phyloP scores from a whole-genome alignment of 2,888 invertebrate genomes.

The Drosophila dives region DNA sequence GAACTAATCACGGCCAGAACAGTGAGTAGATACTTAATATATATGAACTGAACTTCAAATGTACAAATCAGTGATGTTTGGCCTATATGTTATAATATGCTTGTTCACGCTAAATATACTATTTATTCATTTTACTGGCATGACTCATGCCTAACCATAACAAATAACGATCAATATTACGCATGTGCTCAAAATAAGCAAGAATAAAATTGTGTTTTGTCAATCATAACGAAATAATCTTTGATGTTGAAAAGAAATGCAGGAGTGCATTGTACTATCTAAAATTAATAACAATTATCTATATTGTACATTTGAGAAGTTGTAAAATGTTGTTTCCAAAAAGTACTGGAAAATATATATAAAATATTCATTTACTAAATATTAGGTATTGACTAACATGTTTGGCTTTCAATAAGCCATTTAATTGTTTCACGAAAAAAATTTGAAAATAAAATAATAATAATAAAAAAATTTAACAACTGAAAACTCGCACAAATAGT shows the following conservation, averaged over 20 bases:
- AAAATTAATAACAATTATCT: neutral
- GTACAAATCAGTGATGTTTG: neutral
- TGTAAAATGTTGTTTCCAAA: neutral
- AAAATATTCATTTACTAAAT: neutral
- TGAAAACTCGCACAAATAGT: neutral
- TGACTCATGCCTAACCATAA: constrained; percentile 44
- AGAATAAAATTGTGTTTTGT: neutral
- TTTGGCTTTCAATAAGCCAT: neutral
- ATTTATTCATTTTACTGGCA: constrained; percentile 13
- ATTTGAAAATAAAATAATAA: neutral
- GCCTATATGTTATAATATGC: neutral
- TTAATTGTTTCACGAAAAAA: neutral
- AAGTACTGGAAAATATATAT: neutral
- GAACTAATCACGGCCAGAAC: constrained; percentile 27
- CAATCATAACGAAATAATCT: constrained; percentile 2
- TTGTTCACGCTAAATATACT: neutral
- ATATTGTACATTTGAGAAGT: neutral
- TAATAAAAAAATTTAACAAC: neutral
- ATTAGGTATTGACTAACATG: neutral
- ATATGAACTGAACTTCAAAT: neutral
- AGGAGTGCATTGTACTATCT: constrained; percentile 8
- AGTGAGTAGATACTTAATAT: constrained; percentile 50
- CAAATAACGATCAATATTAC: neutral
- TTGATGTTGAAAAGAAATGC: constrained; percentile 3
- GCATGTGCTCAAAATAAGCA: neutral